Conservation (phyloP, 23 tunicate genomes). For the Botrylloides violaceus region DNA sequence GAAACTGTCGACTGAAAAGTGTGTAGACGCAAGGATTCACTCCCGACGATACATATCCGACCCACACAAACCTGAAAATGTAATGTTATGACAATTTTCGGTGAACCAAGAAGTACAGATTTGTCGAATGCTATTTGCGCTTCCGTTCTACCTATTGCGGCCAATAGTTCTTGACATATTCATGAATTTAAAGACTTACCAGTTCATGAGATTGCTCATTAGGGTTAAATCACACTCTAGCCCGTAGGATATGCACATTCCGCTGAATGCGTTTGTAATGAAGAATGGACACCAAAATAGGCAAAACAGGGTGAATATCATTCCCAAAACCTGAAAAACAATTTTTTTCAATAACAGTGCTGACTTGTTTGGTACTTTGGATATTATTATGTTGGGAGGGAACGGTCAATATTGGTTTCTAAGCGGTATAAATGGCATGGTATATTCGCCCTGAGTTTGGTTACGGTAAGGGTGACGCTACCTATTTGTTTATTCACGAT, state of each 20-base stretch:
- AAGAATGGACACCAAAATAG: slow-evolving; percentile 94
- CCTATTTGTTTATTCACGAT: background rate
- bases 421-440: background rate
- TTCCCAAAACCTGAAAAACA: slow-evolving; percentile 71
- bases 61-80: slow-evolving; percentile 82
- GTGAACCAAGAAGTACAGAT: too few relatives aligned
- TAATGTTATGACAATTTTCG: background rate
- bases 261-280: slow-evolving; percentile 66
- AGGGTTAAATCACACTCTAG: slow-evolving; percentile 20
- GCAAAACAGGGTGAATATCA: slow-evolving; percentile 78
- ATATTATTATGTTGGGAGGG: too few relatives aligned
- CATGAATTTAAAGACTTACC: slow-evolving; percentile 54
- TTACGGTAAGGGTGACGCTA: too few relatives aligned
- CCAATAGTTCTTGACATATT: too few relatives aligned
- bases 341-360: background rate
- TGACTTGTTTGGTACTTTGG: background rate
- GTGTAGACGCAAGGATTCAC: slow-evolving; percentile 94
- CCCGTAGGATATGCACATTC: slow-evolving; percentile 57
- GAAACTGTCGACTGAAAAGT: slow-evolving; percentile 75
- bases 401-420: background rate
- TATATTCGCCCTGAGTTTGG: too few relatives aligned
- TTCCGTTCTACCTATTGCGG: too few relatives aligned
- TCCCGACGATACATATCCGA: slow-evolving; percentile 91
- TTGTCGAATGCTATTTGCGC: too few relatives aligned
- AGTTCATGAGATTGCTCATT: slow-evolving; percentile 61